These are phyloP conservation scores for Caranx melampygus DNA, from an alignment of 2,113 vertebrate species.

Conservation along the genomic window DNA sequence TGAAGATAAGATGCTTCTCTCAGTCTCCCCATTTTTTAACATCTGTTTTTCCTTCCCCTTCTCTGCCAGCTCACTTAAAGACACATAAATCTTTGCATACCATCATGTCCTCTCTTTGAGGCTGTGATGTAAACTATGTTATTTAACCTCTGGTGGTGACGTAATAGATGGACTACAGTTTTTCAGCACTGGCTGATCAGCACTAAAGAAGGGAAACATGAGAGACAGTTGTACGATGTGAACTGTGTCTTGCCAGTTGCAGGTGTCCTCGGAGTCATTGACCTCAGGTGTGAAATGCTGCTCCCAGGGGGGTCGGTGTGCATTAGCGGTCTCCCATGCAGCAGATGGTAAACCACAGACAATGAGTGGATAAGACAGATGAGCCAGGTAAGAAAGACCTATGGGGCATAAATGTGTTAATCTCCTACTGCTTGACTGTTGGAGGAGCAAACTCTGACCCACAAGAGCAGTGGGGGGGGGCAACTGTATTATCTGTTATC, in stretches of 20 bases:
- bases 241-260: conserved; percentile 41
- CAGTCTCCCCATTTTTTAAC: neutral
- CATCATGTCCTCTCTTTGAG: neutral
- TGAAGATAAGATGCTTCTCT: neutral
- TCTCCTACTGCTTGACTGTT: conserved; percentile 33
- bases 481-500: neutral
- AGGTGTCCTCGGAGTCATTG: conserved; percentile 66
- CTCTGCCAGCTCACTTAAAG: neutral
- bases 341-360: conserved; percentile 70
- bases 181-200: neutral
- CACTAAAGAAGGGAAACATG: neutral
- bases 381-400: conserved; percentile 64
- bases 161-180: neutral
- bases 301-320: conserved; percentile 48
- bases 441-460: conserved; percentile 2
- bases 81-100: neutral
- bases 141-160: neutral
- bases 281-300: conserved; percentile 72
- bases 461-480: neutral
- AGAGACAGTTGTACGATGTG: conserved; percentile 17
- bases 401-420: conserved; percentile 42
- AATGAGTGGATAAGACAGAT: conserved; percentile 70
- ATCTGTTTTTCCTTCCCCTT: neutral
- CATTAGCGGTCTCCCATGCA: conserved; percentile 60
- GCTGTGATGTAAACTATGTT: neutral